A percentile compares a stretch with the other conserved stretches of the same genome.
These are phyloP conservation scores for Peromyscus eremicus DNA, from an alignment of 2,797 vertebrate genomes.

Conservation along the genomic window DNA sequence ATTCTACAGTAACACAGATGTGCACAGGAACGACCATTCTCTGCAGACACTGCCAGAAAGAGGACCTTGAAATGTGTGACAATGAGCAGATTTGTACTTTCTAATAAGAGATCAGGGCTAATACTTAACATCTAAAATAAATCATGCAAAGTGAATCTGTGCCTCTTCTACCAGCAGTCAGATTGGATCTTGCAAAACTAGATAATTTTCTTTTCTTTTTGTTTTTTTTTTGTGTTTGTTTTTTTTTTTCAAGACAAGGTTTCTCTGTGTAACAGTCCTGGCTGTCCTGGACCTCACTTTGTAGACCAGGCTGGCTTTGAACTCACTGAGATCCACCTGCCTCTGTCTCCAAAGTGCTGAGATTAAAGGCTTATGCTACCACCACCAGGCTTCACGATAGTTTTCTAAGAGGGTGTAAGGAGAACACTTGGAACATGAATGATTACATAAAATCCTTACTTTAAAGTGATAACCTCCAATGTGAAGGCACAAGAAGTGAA, in stretches of 20 bases:
- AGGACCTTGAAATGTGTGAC: neutral
- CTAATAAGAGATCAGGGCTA: neutral
- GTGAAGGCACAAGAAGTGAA: neutral
- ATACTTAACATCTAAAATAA: conserved; percentile 3
- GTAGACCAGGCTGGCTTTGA: too few species aligned
- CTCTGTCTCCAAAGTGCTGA: too few species aligned
- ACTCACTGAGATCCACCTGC: too few species aligned
- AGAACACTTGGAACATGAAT: neutral
- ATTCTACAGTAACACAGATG: neutral
- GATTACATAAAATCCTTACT: neutral
- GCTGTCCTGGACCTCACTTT: too few species aligned
- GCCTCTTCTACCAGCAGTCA: neutral
- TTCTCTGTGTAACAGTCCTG: too few species aligned
- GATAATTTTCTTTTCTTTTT: neutral
- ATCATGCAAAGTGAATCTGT: neutral
- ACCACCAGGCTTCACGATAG: neutral
- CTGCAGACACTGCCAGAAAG: neutral
- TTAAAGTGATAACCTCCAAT: neutral
- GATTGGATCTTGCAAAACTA: conserved; percentile 6
- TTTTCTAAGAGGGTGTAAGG: neutral
- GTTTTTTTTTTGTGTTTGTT: too few species aligned
- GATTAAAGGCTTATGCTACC: too few species aligned
- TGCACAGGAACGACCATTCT: neutral
- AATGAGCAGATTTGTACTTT: neutral
- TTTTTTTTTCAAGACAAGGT: too few species aligned